Percentiles rank a stretch among this genome's conserved stretches.
Evolutionary conservation across 2,888 invertebrate genomes (phyloP).

Genomic region (Euzophera pinguis): DNA sequence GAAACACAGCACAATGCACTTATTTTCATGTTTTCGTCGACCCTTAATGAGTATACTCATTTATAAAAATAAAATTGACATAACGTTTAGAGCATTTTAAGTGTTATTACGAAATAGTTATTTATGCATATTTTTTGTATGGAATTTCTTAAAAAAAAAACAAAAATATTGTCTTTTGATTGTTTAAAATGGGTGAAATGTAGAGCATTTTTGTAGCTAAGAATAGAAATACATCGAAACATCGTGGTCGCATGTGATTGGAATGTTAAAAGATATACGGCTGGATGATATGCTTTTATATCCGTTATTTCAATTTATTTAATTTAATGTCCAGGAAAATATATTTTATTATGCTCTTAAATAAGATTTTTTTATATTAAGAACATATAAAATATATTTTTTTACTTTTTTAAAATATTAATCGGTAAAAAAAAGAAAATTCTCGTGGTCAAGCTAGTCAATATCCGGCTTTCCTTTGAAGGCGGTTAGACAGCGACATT

Average conservation of each 20-base stretch:
- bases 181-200: slow-evolving; percentile 21
- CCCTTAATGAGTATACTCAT: slow-evolving; percentile 21
- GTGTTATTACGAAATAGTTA: not conserved
- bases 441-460: not conserved
- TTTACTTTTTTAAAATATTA: no score
- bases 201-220: slow-evolving; percentile 12
- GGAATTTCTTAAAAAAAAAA: not conserved
- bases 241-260: not conserved
- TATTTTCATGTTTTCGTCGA: slow-evolving; percentile 24
- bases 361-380: no score
- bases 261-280: slow-evolving; percentile 14
- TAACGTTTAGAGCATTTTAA: slow-evolving; percentile 5
- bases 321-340: slow-evolving; percentile 6
- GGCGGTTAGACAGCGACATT: slow-evolving; percentile 12
- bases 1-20: slow-evolving; percentile 32
- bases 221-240: slow-evolving; percentile 5
- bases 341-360: not conserved
- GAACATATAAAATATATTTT: no score
- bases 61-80: slow-evolving; percentile 20
- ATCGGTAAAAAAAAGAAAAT: not conserved
- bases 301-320: slow-evolving; percentile 8
- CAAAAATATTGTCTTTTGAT: slow-evolving; percentile 20
- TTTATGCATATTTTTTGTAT: not conserved
- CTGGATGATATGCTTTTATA: slow-evolving; percentile 1
- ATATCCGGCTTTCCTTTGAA: slow-evolving; percentile 7